phyloP scores from a whole-genome alignment of 2,113 vertebrate species.

The Elephas maximus region DNA sequence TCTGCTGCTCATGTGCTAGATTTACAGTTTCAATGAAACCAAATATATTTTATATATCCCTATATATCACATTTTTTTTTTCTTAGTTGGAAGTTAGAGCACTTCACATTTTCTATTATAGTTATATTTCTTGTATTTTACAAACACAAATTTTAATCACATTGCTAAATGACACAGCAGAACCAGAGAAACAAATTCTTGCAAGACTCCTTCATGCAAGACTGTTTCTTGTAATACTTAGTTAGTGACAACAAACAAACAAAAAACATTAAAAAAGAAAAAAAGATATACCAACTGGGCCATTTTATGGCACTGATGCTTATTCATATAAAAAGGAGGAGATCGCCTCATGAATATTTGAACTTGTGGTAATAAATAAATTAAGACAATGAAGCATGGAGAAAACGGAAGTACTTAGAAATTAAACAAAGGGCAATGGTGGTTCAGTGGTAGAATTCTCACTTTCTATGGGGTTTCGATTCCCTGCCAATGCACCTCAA shows the following conservation, averaged over 20 bases:
- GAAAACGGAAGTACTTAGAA: not conserved
- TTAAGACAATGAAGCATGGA: not conserved
- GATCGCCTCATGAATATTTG: not conserved
- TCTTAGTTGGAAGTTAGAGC: not conserved
- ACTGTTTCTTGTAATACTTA: not conserved
- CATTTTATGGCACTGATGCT: not conserved
- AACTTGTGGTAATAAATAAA: constrained; percentile 1
- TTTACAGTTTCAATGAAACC: not conserved
- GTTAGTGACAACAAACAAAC: not conserved
- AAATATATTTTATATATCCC: not conserved
- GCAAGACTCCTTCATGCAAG: not conserved
- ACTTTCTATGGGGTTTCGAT: not conserved
- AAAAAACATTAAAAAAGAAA: not conserved
- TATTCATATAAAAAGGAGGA: not conserved
- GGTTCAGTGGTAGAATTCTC: not conserved
- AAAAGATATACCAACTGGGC: not conserved
- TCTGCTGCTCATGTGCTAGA: not conserved
- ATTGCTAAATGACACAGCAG: not conserved
- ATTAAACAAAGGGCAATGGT: not conserved
- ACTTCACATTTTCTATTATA: not conserved
- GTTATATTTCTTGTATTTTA: constrained; percentile 34
- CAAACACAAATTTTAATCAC: constrained; percentile 4
- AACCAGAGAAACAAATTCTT: constrained; percentile 6
- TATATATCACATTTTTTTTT: not conserved
- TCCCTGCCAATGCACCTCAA: not conserved